Base-by-base conservation (phyloP, 2,888 invertebrate species). In the Eueremaeus valkanovi region DNA sequence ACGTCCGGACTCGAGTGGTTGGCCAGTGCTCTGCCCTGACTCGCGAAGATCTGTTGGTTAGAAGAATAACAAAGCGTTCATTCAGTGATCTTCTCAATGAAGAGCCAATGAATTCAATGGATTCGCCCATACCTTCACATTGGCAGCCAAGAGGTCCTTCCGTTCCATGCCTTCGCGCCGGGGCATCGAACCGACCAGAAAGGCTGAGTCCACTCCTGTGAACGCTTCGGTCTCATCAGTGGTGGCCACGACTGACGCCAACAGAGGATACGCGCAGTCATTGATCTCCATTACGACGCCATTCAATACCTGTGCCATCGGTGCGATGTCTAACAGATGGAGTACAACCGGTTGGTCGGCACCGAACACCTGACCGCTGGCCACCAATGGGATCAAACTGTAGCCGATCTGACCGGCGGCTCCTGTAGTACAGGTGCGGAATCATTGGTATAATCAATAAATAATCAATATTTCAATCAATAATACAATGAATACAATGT, bases 381-480 rank as follows among this genome's bases (percentile, higher is more conserved):
- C 94, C 80, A 99, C 88, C 86, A 95, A 92, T 83, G 94, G 94
- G 18, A 99, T 86, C 63, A 99, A 86, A 1, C 97, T 97, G 85
- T 99, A 99, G 77, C 95, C 97, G 81, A 99, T 99, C 86, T 99
- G 99, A 24, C 99, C 99, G 77, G 98, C 99, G 81, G 99, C 99
- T 78, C 99, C 99, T 74, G 31, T 33, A 11, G 6, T 0, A 21
- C 51, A 21, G 18, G 18, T 16, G 13, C 42, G n/a, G 13, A 45
- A 45, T 45, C 1, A 16, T 45, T 45, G 18, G 5, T 40, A 45
- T 16, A 45, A 45, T 45, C 21, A 55, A 55, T 9, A 24, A 55
- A 55, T 16, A 58, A 58, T 3, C 1, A 58, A 13, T 11, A n/a
- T 6, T 16, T 58, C 18, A 29, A 58, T 29, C 13, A n/a, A n/a